Evolutionary conservation across 2,888 invertebrate genomes (phyloP).

Genomic region (Rambutsinella grinnellia): DNA sequence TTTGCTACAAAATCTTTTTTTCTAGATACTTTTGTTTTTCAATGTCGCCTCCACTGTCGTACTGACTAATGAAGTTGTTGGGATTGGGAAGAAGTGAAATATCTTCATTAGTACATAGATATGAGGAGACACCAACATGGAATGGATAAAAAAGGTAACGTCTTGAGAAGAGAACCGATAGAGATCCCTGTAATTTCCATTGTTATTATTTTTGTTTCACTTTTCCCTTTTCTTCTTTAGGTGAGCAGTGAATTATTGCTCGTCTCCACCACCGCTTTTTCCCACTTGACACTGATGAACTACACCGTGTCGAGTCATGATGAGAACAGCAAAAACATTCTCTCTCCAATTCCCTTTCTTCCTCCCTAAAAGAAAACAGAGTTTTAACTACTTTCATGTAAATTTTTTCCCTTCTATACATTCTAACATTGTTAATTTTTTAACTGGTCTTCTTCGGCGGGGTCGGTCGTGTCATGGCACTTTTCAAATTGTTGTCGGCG

Average conservation of each 20-base stretch:
- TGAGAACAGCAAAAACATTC: conserved; percentile 15
- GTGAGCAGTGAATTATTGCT: conserved; percentile 43
- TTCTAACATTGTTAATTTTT: not conserved
- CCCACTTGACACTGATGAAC: conserved; percentile 46
- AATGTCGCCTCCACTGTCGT: not conserved
- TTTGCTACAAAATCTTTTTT: conserved; percentile 25
- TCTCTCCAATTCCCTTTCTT: not conserved
- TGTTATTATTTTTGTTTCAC: conserved; percentile 10
- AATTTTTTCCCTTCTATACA: too few relatives aligned
- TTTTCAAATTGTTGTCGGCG: too few relatives aligned
- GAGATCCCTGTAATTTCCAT: too few relatives aligned
- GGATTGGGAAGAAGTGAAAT: conserved; percentile 34
- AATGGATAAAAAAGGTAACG: too few relatives aligned
- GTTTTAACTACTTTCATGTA: too few relatives aligned
- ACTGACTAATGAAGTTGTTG: conserved; percentile 35
- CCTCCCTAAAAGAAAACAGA: too few relatives aligned
- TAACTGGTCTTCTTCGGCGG: too few relatives aligned
- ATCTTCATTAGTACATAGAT: too few relatives aligned
- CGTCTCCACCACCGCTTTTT: conserved; percentile 28
- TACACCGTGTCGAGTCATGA: conserved; percentile 26
- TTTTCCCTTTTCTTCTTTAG: conserved; percentile 6
- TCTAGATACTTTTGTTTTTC: not conserved
- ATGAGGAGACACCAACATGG: conserved; percentile 41
- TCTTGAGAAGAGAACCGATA: too few relatives aligned
- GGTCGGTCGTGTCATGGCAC: too few relatives aligned